Evolutionary conservation across 2,113 vertebrate genomes (phyloP), one percentile per base, ranked within the genome.

Genomic region (Tichodroma muraria): DNA sequence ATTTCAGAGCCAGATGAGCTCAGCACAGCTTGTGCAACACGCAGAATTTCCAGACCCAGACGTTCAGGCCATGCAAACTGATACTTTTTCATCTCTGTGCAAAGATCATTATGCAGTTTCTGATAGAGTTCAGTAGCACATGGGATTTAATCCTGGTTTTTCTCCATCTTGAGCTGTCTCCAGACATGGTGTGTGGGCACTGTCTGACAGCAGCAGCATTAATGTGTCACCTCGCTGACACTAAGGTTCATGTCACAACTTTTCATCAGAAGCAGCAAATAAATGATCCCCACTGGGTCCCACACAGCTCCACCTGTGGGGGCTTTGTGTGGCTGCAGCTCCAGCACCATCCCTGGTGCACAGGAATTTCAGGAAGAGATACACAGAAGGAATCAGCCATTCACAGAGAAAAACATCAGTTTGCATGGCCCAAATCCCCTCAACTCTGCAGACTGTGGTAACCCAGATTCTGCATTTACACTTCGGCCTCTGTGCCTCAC

Each of bases 111-210:
- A 19, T 38, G 37, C 10, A 1, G 7, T 30, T 53, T 23, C 10
- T 16, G 22, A 11, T 1, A 10, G 15, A n/a, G 4, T 17, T 13
- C 28, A 33, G 33, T 0, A 9, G n/a, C 42, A 49, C 5, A 0
- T 6, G 31, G 64, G 19, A 18, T 80, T 80, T 65, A 52, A 72
- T 31, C 59, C 64, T 5, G 0, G 3, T 9, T 57, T 88, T 40
- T 53, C 63, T 37, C 22, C 15, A 1, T 16, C 38, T 56, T 71
- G 1, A 79, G 40, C 66, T 12, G 1, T 13, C 78, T 87, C 44
- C 64, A 83, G 56, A 70, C 76, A 33, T 0, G 0, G 10, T 53
- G 50, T 31, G 77, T 81, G 80, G 86, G 77, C 72, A 40, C 77
- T 66, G 68, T 70, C 49, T 81, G 81, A 87, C 88, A 80, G 66